A percentile compares a stretch with the other conserved stretches of the same genome.
These are phyloP conservation scores for Nomada hirtipes DNA, from an alignment of 2,888 invertebrate species.

Conservation along the genomic window DNA sequence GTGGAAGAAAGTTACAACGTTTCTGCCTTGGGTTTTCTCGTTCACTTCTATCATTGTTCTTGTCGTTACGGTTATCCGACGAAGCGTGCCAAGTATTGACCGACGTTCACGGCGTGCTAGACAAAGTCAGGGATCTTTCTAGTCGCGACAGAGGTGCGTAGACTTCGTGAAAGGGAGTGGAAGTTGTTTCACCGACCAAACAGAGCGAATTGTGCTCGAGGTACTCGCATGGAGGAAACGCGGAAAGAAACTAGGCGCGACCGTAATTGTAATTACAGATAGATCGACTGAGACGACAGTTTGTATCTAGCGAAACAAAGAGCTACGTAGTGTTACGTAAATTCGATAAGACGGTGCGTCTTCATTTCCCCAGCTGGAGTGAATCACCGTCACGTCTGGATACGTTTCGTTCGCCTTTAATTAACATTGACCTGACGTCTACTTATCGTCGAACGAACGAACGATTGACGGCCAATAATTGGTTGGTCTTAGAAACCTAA, in stretches of 20 bases:
- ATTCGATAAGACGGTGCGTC: neutral
- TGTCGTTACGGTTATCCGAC: constrained; percentile 12
- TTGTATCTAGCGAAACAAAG: neutral
- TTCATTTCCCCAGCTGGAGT: neutral
- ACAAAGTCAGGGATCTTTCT: constrained; percentile 21
- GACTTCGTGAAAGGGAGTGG: constrained; percentile 4
- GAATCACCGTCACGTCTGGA: neutral
- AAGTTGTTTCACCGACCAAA: neutral
- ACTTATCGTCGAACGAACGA: constrained; percentile 1
- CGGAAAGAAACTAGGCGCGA: neutral
- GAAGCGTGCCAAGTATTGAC: constrained; percentile 20
- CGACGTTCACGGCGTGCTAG: neutral
- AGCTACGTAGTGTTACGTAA: constrained; percentile 16
- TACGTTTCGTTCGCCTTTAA: neutral
- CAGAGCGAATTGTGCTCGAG: neutral
- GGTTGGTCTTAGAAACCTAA: no score
- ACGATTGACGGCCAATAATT: neutral
- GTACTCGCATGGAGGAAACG: neutral
- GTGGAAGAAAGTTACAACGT: no score
- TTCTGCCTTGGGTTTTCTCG: neutral
- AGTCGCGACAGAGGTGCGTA: constrained; percentile 15
- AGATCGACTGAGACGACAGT: neutral
- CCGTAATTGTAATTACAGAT: neutral
- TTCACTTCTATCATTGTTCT: neutral
- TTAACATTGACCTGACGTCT: constrained; percentile 1